Base-by-base conservation (phyloP, 2,113 vertebrate species). In the Ivindomyrus marchei region DNA sequence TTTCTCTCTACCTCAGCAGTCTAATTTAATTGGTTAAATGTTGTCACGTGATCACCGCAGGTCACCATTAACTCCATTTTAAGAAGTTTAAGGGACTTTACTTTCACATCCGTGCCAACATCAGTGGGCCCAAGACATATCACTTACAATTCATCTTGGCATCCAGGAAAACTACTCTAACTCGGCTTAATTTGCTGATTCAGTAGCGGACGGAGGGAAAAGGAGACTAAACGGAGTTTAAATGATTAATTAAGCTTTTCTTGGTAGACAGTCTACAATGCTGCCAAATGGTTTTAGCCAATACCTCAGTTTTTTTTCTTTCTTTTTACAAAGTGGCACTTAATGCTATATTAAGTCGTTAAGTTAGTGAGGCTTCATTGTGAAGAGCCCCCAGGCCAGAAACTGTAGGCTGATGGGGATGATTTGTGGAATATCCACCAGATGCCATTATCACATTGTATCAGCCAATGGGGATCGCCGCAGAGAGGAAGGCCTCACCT, bases 201-300 rank as follows among this genome's bases (percentile, higher is more conserved):
- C 85, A 39, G 49, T 87, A 53, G 49, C 49, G 3, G 42, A 31
- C 7, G 49, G 49, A 87, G 5, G 85, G 27, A 15, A 39, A 87
- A 53, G 47, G 27, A 87, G 27, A 87, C 27, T 53, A 53, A 87
- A 50, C 46, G 17, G 19, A 87, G 85, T 53, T 87, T 53, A 87
- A 49, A 53, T 15, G 49, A 87, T 87, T 49, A 87, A 87, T 87
- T 87, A 52, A 19, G 42, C 47, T 47, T 36, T 53, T 87, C 85
- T 87, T 53, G 85, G 21, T n/a, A 87, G 49, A 47, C 46, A 31
- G 49, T 87, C 11, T 31, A 52, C 13, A 52, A 87, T 13, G 15
- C 46, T 36, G 27, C 85, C 49, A 52, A 87, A 87, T 52, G 47
- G 85, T 87, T 53, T 87, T 87, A 19, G 85, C 85, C 85, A 9